These are phyloP conservation scores for Ophthalmotilapia sp. DNA, from an alignment of 2,113 vertebrate genomes.

Conservation along the genomic window DNA sequence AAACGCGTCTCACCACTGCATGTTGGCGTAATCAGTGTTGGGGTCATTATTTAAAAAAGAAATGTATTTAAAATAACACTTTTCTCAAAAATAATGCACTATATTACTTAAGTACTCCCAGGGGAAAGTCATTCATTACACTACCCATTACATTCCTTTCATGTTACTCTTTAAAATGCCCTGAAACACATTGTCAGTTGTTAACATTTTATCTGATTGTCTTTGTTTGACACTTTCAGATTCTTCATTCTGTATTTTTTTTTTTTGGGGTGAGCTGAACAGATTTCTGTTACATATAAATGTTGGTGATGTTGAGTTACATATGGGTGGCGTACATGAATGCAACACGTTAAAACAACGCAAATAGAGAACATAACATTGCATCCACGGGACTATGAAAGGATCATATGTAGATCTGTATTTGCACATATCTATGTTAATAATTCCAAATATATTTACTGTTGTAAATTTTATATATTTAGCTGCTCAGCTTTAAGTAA, in stretches of 20 bases:
- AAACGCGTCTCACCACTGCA: not conserved
- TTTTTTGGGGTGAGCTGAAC: not conserved
- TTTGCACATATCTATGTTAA: not conserved
- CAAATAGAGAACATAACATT: not conserved
- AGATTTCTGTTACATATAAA: not conserved
- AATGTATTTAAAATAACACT: rapidly evolving
- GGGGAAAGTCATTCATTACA: not conserved
- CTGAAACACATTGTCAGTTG: not conserved
- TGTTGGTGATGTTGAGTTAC: not conserved
- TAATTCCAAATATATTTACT: not conserved
- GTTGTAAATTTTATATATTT: not conserved
- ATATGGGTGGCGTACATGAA: not conserved
- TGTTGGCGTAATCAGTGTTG: not conserved
- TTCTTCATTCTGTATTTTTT: not conserved
- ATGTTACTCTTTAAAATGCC: not conserved
- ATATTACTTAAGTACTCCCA: not conserved
- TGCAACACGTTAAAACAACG: not conserved
- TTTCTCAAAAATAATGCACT: not conserved
- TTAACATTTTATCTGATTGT: not conserved
- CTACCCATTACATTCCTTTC: not conserved
- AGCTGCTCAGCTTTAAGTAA: not conserved
- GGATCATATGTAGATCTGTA: not conserved
- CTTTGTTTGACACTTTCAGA: not conserved
- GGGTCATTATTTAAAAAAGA: not conserved
- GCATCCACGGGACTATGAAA: not conserved